Base-by-base conservation (phyloP, 2,888 invertebrate genomes). In the Rhamphomyia laevipes region DNA sequence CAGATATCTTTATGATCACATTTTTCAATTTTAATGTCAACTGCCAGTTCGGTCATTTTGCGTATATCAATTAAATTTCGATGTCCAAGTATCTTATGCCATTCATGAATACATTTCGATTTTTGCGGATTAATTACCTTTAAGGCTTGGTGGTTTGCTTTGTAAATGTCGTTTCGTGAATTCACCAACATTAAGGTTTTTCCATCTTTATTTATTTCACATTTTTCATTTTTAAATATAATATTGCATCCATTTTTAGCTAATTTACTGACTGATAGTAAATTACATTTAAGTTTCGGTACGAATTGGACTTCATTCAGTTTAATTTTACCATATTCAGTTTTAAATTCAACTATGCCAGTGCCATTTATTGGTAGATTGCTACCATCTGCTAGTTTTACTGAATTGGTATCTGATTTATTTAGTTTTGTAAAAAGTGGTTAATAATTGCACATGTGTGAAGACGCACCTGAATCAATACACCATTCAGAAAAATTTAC, bases 401-500 rank as follows among this genome's bases (percentile, higher is more conserved):
- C 43, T n/a, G 31, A 30, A 11, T 47, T 48, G 13, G 47, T 46
- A 35, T 54, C 54, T 15, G 51, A 30, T 30, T 51, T 47, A 38
- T 56, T 48, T 1, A 57, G 4, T 2, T 46, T 33, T 13, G 11
- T 10, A 41, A 56, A 56, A 51, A 54, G 53, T 21, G 4, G 12
- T 40, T 41, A 47, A 43, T 54, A 42, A 35, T 53, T 55, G 7
- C 46, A 49, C 6, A 49, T 53, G 50, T 56, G 56, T 10, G 54
- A 38, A 9, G 55, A 53, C 15, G 55, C 56, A n/a, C 55, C 56
- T 9, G 55, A 58, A 50, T 56, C 53, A 2, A 56, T 17, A 6
- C 56, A 13, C 53, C 56, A 58, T 21, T 47, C 51, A 15, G 2
- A 15, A 4, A 44, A 23, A 44, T 30, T 44, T 16, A 13, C 1